Evolutionary conservation across 2,113 vertebrate species (phyloP), one percentile per base, ranked within the genome.

Genomic region (Dermatemys mawii): DNA sequence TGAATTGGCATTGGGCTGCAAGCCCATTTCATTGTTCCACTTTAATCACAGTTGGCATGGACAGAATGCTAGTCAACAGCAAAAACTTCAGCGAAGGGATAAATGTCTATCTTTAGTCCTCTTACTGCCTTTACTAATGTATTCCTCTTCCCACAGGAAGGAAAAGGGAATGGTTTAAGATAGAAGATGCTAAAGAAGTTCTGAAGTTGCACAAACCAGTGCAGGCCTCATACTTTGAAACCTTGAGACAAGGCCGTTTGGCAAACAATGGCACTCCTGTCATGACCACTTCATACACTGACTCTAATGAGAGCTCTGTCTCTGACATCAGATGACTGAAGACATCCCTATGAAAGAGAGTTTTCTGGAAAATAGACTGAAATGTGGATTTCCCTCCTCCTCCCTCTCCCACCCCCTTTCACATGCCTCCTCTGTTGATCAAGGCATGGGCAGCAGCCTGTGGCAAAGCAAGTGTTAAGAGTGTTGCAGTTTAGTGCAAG

Each of bases 81-180:
- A 29, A 2, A 83, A 46, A 16, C 21, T 78, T 10, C 14, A 46
- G 26, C 0, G 60, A 27, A 27, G 21, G 51, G 26, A 19, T 70
- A n/a, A 1, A 29, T 27, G 81, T 76, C 70, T 60, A 27, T 82
- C 35, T 86, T 44, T 11, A 78, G 2, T 11, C 1, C 0, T 12
- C 26, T 51, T 81, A 12, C 73, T 81, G 44, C 90, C 80, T 35
- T 83, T 86, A 1, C 84, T 88, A 81, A 51, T 91, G 88, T 92
- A 90, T 94, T 92, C 96, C 73, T 98, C 86, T 94, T 35, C 96
- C 97, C 78, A 81, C 98, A 99, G 99, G 99, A 98, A 99, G 99
- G 97, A 99, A 99, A 99, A 99, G 99, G 98, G 99, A 99, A 98
- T 99, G 99, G 99, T 99, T 99, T 98, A 99, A 99, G 98, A 99